phyloP scores from a whole-genome alignment of 2,888 invertebrate species.

The Lydus trimaculatus region DNA sequence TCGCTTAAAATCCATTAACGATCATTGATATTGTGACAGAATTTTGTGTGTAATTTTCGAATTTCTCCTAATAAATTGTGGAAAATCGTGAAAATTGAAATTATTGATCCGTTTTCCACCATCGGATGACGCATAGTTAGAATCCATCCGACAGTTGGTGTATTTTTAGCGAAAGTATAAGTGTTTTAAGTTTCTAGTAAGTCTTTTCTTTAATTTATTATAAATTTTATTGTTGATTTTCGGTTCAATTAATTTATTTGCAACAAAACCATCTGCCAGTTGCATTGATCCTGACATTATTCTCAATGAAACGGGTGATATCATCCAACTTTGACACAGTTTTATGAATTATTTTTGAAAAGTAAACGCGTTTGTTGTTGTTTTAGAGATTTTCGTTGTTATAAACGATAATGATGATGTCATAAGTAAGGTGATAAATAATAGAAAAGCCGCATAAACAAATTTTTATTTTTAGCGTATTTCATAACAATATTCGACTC shows the following conservation, averaged over 20 bases:
- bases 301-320: background rate
- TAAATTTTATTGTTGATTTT: background rate
- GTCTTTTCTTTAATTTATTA: background rate
- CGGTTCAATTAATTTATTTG: background rate
- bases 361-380: background rate
- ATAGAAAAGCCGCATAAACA: background rate
- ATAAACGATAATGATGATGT: background rate
- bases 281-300: constrained; percentile 1
- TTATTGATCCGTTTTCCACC: background rate
- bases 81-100: background rate
- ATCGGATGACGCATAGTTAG: background rate
- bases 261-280: background rate
- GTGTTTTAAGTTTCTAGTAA: background rate
- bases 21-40: background rate
- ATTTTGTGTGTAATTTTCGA: background rate
- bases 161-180: background rate
- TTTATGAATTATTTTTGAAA: background rate
- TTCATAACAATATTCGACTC: background rate
- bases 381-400: background rate
- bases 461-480: background rate
- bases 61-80: background rate
- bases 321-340: constrained; percentile 10
- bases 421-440: background rate
- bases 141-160: too few relatives aligned
- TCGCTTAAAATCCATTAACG: background rate